Conservation (phyloP, 1,140 invertebrate genomes). For the Varroa destructor region DNA sequence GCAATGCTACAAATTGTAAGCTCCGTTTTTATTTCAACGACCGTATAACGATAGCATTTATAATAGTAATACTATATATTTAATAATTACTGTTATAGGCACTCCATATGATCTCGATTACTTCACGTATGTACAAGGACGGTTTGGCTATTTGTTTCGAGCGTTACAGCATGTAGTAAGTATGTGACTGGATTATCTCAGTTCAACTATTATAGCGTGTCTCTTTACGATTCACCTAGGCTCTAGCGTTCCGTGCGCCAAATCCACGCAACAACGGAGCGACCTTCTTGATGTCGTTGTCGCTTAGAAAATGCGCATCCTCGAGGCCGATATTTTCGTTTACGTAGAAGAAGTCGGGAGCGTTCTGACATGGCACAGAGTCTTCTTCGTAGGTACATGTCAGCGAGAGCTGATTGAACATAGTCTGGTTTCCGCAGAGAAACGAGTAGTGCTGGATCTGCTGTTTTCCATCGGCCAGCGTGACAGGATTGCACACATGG, state of each 20-base stretch:
- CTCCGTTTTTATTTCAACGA: too few relatives aligned
- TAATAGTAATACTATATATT: too few relatives aligned
- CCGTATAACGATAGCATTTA: too few relatives aligned
- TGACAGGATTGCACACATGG: slow-evolving; percentile 39
- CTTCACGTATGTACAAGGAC: too few relatives aligned
- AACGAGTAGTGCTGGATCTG: slow-evolving; percentile 53
- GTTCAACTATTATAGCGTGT: too few relatives aligned
- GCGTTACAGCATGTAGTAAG: too few relatives aligned
- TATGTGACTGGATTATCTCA: too few relatives aligned
- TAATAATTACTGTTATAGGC: too few relatives aligned
- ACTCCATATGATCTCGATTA: too few relatives aligned
- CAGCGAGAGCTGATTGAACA: slow-evolving; percentile 37
- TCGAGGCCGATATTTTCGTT: slow-evolving; percentile 34
- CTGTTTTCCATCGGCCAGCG: slow-evolving; percentile 30
- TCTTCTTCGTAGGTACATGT: slow-evolving; percentile 38
- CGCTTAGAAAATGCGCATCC: slow-evolving; percentile 33
- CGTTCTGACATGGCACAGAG: slow-evolving; percentile 42
- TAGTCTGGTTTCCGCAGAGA: slow-evolving; percentile 34
- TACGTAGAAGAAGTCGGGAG: slow-evolving; percentile 37
- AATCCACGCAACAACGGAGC: not conserved
- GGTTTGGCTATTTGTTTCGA: too few relatives aligned
- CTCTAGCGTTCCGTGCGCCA: not conserved
- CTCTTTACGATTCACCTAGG: too few relatives aligned
- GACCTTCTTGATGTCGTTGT: slow-evolving; percentile 34
- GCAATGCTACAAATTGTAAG: too few relatives aligned